These are phyloP conservation scores for Fissipunctia ypsillon DNA, from an alignment of 2,888 invertebrate genomes.

Conservation along the genomic window DNA sequence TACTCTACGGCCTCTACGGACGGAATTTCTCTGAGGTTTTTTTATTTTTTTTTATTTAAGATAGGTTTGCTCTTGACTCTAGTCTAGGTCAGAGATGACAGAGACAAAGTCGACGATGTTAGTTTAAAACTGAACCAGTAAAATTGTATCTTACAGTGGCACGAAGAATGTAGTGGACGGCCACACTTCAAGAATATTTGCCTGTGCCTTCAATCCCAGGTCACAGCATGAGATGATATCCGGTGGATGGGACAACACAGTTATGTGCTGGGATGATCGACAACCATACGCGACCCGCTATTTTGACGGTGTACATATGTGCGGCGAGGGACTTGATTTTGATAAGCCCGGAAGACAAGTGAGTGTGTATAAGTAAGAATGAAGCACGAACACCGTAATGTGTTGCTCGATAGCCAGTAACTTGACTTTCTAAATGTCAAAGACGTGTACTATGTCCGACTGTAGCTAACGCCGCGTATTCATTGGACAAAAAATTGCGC, in stretches of 20 bases:
- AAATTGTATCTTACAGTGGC: constrained; percentile 79
- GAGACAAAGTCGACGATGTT: too few relatives aligned
- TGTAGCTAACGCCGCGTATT: background rate
- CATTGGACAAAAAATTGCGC: background rate
- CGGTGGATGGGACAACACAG: constrained; percentile 92
- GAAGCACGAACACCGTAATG: constrained; percentile 1
- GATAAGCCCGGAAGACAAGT: constrained; percentile 92
- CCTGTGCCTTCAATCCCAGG: constrained; percentile 92
- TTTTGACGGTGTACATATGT: constrained; percentile 91
- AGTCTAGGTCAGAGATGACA: too few relatives aligned
- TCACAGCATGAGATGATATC: constrained; percentile 92
- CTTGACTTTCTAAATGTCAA: background rate
- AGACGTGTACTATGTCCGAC: background rate
- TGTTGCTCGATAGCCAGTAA: background rate
- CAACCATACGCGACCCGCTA: constrained; percentile 91
- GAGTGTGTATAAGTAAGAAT: constrained; percentile 34
- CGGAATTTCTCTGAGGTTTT: too few relatives aligned
- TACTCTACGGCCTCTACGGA: too few relatives aligned
- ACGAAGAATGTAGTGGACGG: constrained; percentile 89
- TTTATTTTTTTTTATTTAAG: too few relatives aligned
- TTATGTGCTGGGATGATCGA: constrained; percentile 93
- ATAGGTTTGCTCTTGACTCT: too few relatives aligned
- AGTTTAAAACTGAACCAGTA: constrained; percentile 1
- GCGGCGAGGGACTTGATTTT: constrained; percentile 93
- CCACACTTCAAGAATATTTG: constrained; percentile 92